These are phyloP conservation scores for Podiceps cristatus DNA, from an alignment of 2,113 vertebrate species.

Conservation along the genomic window DNA sequence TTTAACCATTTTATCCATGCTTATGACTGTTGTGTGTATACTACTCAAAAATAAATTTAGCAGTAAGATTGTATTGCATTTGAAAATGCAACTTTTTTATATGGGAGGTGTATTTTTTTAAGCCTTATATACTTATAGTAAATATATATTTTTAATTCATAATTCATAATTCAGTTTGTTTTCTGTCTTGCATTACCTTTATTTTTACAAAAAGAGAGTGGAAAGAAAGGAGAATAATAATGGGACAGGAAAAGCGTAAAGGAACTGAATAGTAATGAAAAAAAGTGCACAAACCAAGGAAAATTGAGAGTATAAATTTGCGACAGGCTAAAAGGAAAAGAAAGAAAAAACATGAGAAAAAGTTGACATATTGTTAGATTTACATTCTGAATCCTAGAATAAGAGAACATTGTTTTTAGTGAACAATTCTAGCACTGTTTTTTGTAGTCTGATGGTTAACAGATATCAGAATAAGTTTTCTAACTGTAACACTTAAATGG, in stretches of 20 bases:
- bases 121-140: background rate
- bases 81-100: background rate
- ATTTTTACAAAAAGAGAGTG: background rate
- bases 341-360: background rate
- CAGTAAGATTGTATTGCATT: background rate
- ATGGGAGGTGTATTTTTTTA: background rate
- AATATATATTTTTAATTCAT: background rate
- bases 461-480: background rate
- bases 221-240: background rate
- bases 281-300: background rate
- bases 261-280: background rate
- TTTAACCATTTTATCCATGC: background rate
- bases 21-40: background rate
- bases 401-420: background rate
- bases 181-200: background rate
- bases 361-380: fast-evolving
- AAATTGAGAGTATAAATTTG: background rate
- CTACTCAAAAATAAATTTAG: background rate
- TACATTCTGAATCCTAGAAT: background rate
- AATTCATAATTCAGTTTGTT: background rate
- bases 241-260: background rate
- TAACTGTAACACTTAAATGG: background rate
- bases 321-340: background rate
- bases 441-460: background rate
- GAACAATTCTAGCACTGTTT: background rate